Evolutionary conservation across 2,888 invertebrate species (phyloP).

Genomic region (Drosophila colorata): DNA sequence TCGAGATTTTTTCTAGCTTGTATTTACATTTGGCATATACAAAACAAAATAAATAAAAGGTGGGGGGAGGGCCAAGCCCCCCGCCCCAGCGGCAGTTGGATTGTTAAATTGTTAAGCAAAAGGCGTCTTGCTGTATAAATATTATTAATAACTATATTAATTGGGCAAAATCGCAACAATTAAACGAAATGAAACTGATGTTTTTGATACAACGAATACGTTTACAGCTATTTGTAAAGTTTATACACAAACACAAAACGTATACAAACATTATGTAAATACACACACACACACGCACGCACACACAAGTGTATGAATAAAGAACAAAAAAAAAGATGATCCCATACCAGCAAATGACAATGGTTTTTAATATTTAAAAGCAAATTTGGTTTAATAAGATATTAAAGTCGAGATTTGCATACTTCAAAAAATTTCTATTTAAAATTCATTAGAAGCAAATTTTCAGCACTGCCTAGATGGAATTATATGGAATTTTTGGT

Average conservation of each 20-base stretch:
- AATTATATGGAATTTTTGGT: no score
- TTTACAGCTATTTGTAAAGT: conserved; percentile 31
- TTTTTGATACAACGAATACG: conserved; percentile 29
- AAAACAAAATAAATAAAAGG: background rate
- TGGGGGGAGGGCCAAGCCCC: no score
- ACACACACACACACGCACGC: conserved; percentile 15
- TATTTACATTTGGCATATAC: conserved; percentile 10
- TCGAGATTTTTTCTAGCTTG: conserved; percentile 16
- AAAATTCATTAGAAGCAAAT: no score
- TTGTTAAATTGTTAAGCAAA: conserved; percentile 14
- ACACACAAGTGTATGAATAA: conserved; percentile 42
- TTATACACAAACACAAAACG: conserved; percentile 30
- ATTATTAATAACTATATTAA: conserved; percentile 4
- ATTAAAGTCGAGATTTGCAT: no score
- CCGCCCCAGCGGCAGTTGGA: background rate
- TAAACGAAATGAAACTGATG: conserved; percentile 8
- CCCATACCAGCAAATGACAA: conserved; percentile 47
- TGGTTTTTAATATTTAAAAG: conserved; percentile 1
- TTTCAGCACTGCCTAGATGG: no score
- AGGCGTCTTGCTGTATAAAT: conserved; percentile 15
- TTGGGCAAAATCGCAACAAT: conserved; percentile 31
- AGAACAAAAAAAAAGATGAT: conserved; percentile 26
- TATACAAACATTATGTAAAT: conserved; percentile 14
- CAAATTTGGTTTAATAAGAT: background rate
- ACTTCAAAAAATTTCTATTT: no score